Percentiles rank a stretch among this genome's conserved stretches.
Evolutionary conservation across 2,888 invertebrate genomes (phyloP).

Genomic region (Blera fallax): DNA sequence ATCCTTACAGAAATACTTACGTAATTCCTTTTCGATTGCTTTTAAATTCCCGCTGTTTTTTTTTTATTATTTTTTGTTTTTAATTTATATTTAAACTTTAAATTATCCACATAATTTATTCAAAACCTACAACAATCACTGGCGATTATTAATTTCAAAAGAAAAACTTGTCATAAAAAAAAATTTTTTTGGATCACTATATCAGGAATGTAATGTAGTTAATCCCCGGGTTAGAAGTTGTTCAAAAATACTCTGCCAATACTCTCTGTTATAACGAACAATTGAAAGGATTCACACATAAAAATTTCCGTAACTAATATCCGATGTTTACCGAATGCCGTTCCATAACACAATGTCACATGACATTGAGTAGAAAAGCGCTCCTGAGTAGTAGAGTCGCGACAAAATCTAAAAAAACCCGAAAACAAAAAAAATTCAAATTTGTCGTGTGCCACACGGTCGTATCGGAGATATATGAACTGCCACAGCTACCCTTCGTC

Average conservation of each 20-base stretch:
- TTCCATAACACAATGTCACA: conserved; percentile 67
- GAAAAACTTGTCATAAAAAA: neutral
- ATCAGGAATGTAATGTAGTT: neutral
- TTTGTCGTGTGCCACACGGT: conserved; percentile 42
- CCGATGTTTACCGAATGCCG: conserved; percentile 71
- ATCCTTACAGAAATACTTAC: no score
- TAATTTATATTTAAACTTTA: no score
- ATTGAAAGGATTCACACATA: conserved; percentile 57
- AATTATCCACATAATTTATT: no score
- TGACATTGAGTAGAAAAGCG: conserved; percentile 56
- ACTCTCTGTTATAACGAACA: neutral
- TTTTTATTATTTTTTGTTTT: no score
- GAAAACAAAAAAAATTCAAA: conserved; percentile 25
- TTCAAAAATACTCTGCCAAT: conserved; percentile 31
- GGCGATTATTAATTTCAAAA: neutral
- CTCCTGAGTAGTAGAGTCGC: conserved; percentile 9
- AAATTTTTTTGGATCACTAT: neutral
- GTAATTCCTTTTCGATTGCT: no score
- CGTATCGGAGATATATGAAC: conserved; percentile 13
- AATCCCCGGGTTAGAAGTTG: conserved; percentile 20
- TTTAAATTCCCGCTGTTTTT: no score
- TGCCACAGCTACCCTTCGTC: neutral
- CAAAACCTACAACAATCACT: neutral
- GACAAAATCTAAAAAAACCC: neutral
- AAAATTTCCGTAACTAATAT: conserved; percentile 69